A percentile compares a stretch with the other conserved stretches of the same genome.
Conservation (phyloP, 2,113 vertebrate genomes). For the Bostrychus sinensis region DNA sequence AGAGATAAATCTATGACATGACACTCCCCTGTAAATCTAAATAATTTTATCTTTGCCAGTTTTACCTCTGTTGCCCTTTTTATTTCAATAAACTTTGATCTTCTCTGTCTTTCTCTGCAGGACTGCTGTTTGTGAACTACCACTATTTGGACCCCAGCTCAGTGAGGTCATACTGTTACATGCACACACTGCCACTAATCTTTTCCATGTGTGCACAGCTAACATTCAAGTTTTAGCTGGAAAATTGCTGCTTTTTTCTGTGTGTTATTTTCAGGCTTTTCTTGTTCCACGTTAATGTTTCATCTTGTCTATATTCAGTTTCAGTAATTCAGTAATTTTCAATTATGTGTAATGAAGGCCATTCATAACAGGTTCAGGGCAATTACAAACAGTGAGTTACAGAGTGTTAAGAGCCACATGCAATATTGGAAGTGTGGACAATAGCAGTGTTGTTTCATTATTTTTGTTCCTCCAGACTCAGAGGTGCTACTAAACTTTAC, state of each 20-base stretch:
- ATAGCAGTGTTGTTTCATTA: neutral
- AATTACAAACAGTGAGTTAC: slow-evolving; percentile 16
- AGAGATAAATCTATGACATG: neutral
- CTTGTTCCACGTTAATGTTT: slow-evolving; percentile 17
- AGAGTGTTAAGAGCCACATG: slow-evolving; percentile 23
- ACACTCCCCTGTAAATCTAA: neutral
- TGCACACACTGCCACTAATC: slow-evolving; percentile 1
- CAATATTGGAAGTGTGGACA: slow-evolving; percentile 1
- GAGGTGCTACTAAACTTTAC: slow-evolving; percentile 32
- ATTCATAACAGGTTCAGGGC: slow-evolving; percentile 7
- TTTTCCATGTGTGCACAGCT: slow-evolving; percentile 39
- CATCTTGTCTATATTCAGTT: no score
- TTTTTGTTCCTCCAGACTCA: slow-evolving; percentile 23
- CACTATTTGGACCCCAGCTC: neutral
- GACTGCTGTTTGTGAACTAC: neutral
- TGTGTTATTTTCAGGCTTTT: slow-evolving; percentile 1
- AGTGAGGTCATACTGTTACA: slow-evolving; percentile 7
- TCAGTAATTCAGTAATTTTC: neutral
- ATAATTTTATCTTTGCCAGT: neutral
- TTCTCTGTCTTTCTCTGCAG: neutral
- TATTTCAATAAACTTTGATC: neutral
- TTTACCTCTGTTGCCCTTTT: neutral
- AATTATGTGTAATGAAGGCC: slow-evolving; percentile 1
- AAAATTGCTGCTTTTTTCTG: slow-evolving; percentile 5
- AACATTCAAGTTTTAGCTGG: slow-evolving; percentile 26